Base-by-base conservation (phyloP, 1,140 invertebrate genomes). In the Zaprionus camerounensis region DNA sequence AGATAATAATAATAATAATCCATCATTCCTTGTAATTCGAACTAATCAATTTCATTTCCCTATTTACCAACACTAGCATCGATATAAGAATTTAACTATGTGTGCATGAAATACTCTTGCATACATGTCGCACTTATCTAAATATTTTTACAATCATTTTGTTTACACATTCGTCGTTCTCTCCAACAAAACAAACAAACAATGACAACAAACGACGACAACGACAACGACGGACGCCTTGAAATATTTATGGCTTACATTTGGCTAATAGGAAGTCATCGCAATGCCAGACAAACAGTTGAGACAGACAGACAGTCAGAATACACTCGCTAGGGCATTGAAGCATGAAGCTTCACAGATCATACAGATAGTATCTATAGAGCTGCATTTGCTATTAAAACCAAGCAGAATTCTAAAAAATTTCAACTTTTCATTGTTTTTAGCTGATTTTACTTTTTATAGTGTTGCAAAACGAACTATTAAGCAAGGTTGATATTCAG, bases 121-220 rank as follows among this genome's bases (percentile, higher is more conserved):
- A 77, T 69, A 83, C 81, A 78, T 78, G 74, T 81, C 75, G 55
- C 69, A 76, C 69, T 77, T 80, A 80, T 76, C 76, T 80, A 80
- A 86, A 79, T 80, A 81, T 80, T 81, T 71, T 73, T 67, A 73
- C 71, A 76, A 59, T 70, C 79, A 69, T 69, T 85, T 17, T 76
- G 68, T 76, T 80, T 65, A 76, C 74, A 34, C 57, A 67, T 63
- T 46, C 56, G 69, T 38, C 44, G 53, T 28, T 61, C 55, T 46
- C 31, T 11, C 46, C 11, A 66, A 63, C 63, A 9, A 51, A 51
- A 51, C 58, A 73, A 73, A 63, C 62, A 61, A 65, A 41, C 17
- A 22, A 5, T 7, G 56, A 61, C 31, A 38, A 51, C 67, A 64
- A 72, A 46, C 41, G 3, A 44, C 15, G 17, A 44, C n/a, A n/a